Evolutionary conservation across 2,113 vertebrate genomes (phyloP).

Genomic region (Lampris megalopsis): DNA sequence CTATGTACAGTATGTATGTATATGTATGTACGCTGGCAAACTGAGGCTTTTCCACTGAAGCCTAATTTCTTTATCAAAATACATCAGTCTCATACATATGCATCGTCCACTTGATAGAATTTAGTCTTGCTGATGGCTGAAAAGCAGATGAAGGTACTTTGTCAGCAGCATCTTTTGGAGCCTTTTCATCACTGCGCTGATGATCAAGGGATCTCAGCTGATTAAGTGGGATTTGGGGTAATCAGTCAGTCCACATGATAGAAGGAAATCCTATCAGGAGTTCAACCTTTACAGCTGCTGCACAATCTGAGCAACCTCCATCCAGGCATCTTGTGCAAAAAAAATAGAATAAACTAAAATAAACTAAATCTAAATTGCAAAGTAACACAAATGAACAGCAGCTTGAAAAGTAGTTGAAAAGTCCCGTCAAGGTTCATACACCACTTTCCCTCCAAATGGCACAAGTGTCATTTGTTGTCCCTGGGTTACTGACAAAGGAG

Average conservation of each 20-base stretch:
- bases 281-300: neutral
- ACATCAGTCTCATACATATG: too few species aligned
- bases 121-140: too few species aligned
- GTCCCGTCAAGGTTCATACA: constrained; percentile 37
- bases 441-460: constrained; percentile 2
- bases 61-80: too few species aligned
- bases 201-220: neutral
- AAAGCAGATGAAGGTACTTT: too few species aligned
- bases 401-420: neutral
- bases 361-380: neutral
- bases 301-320: neutral
- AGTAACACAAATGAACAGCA: neutral
- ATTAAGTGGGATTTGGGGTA: neutral
- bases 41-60: too few species aligned
- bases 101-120: too few species aligned
- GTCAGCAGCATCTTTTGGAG: too few species aligned
- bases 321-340: neutral
- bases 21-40: too few species aligned
- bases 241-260: neutral
- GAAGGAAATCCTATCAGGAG: neutral
- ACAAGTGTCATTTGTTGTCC: constrained; percentile 23
- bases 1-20: too few species aligned
- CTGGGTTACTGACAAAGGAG: constrained; percentile 41
- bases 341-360: too few species aligned
- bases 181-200: too few species aligned